Conservation (phyloP, 2,797 vertebrate species). For the Valencia hispanica region DNA sequence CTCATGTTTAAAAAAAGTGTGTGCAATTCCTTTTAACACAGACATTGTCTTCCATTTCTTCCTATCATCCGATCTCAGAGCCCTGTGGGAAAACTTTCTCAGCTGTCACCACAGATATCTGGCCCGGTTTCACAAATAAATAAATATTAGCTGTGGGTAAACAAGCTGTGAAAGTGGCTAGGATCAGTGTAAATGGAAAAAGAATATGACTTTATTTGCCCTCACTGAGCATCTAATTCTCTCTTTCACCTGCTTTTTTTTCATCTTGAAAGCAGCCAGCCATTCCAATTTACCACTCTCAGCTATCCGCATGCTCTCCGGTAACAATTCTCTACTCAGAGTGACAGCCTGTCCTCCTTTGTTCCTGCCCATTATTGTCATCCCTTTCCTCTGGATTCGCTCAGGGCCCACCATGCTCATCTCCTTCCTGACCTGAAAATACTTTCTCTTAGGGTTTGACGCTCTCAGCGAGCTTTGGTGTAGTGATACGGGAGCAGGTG, state of each 20-base stretch:
- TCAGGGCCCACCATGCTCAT: constrained; percentile 27
- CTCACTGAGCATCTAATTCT: constrained; percentile 27
- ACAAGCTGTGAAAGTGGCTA: constrained; percentile 38
- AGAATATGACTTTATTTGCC: constrained; percentile 24
- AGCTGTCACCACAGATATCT: constrained; percentile 38
- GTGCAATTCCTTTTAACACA: constrained; percentile 23
- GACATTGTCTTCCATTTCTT: constrained; percentile 32
- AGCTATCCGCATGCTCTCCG: constrained; percentile 16
- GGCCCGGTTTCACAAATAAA: constrained; percentile 65
- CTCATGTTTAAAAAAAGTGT: constrained; percentile 2
- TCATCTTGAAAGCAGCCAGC: constrained; percentile 39
- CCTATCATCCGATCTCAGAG: constrained; percentile 31
- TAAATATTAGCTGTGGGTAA: constrained; percentile 3
- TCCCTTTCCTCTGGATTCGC: constrained; percentile 21
- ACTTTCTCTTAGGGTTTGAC: constrained; percentile 35
- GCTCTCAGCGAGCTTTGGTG: constrained; percentile 33
- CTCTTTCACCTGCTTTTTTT: constrained; percentile 36
- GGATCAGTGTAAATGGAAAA: constrained; percentile 51
- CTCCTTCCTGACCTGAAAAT: constrained; percentile 56
- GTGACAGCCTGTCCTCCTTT: constrained; percentile 31
- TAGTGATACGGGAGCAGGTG: constrained; percentile 27
- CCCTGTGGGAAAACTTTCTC: constrained; percentile 46
- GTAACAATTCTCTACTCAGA: constrained; percentile 33
- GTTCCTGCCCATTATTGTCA: constrained; percentile 40
- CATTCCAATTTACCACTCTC: constrained; percentile 42